phyloP scores from a whole-genome alignment of 2,113 vertebrate genomes.

The Eulacestoma nigropectus region DNA sequence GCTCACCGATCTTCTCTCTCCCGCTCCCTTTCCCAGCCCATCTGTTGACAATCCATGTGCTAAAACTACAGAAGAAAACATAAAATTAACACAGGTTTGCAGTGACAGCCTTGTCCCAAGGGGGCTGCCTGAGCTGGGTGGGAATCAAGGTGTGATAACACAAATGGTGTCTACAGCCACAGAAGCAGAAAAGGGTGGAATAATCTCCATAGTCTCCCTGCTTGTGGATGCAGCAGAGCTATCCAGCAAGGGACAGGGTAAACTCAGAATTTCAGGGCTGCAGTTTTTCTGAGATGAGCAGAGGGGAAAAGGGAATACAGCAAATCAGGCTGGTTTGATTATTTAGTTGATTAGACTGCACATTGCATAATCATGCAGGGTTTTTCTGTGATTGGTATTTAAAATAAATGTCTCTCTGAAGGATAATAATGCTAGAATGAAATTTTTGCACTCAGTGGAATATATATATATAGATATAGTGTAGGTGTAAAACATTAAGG shows the following conservation, averaged over 20 bases:
- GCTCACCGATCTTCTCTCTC: fast-evolving
- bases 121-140: neutral
- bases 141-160: neutral
- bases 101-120: too few relatives aligned
- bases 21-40: neutral
- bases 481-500: neutral
- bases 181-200: neutral
- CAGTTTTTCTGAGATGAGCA: neutral
- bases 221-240: neutral
- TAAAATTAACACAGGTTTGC: neutral
- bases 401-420: neutral
- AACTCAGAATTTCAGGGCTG: neutral
- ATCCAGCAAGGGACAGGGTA: neutral
- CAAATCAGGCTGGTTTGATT: neutral
- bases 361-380: neutral
- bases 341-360: neutral
- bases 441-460: neutral
- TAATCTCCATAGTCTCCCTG: fast-evolving
- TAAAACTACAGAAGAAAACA: neutral
- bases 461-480: fast-evolving
- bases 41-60: neutral
- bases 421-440: neutral
- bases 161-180: fast-evolving
- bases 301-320: neutral
- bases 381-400: neutral